These are phyloP conservation scores for Zonotrichia leucophrys DNA, from an alignment of 2,113 vertebrate species.

Conservation along the genomic window DNA sequence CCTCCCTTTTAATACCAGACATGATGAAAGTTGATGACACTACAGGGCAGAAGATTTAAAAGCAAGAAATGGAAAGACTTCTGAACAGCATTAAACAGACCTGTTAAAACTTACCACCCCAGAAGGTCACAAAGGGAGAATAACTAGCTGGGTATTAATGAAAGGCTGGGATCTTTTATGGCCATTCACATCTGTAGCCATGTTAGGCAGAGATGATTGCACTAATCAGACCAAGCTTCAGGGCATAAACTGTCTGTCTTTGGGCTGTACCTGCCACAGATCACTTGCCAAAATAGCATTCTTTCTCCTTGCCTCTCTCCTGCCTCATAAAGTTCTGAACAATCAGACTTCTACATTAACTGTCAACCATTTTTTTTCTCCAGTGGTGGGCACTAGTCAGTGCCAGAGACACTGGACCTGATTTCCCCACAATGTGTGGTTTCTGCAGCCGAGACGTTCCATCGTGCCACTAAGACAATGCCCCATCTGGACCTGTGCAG, in stretches of 20 bases:
- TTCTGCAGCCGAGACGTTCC: neutral
- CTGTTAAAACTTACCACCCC: neutral
- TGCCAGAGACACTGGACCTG: neutral
- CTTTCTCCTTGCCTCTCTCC: neutral
- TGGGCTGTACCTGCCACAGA: neutral
- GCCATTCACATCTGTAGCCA: neutral
- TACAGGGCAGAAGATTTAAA: neutral
- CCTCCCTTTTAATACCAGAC: neutral
- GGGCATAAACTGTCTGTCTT: neutral
- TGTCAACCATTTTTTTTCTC: neutral
- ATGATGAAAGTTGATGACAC: neutral
- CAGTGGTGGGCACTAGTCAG: neutral
- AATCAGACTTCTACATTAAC: neutral
- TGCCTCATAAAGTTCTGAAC: slow-evolving; percentile 1
- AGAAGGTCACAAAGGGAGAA: neutral
- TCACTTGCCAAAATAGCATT: neutral
- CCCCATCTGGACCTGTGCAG: neutral
- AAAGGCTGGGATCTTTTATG: neutral
- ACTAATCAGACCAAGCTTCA: neutral
- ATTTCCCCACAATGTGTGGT: neutral
- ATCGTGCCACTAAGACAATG: neutral
- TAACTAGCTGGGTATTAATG: neutral
- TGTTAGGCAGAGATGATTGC: neutral
- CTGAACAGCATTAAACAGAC: neutral
- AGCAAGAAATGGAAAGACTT: slow-evolving; percentile 17